Percentiles rank a stretch among this genome's conserved stretches.
phyloP scores from a whole-genome alignment of 2,888 invertebrate species.

The Leptinotarsa haldemani region DNA sequence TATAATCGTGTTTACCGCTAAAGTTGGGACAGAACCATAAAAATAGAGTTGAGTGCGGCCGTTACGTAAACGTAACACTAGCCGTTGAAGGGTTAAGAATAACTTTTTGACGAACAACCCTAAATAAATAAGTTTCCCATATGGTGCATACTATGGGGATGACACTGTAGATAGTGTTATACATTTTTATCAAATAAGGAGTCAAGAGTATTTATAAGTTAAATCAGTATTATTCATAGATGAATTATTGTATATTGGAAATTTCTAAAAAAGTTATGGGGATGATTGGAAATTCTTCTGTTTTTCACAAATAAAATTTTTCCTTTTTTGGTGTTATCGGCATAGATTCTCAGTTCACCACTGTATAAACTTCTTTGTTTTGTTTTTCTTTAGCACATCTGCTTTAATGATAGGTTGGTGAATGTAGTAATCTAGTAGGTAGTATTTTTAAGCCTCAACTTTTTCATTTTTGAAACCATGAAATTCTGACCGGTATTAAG shows the following conservation, averaged over 20 bases:
- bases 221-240: background rate
- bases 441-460: background rate
- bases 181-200: too few species aligned
- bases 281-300: background rate
- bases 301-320: background rate
- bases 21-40: too few species aligned
- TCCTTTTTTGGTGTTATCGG: background rate
- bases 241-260: background rate
- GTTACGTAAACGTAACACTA: too few species aligned
- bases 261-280: background rate
- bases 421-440: background rate
- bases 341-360: background rate
- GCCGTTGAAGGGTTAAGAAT: too few species aligned
- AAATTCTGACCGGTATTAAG: background rate
- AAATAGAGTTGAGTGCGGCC: too few species aligned
- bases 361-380: background rate
- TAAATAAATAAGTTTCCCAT: too few species aligned
- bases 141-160: too few species aligned
- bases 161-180: too few species aligned
- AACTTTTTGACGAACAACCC: too few species aligned
- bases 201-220: background rate
- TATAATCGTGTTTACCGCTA: too few species aligned
- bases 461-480: background rate
- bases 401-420: too few species aligned
- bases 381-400: background rate